Percentiles rank a stretch among this genome's conserved stretches.
These are phyloP conservation scores for Gymnothorax javanicus DNA, from an alignment of 2,797 vertebrate species.

Conservation along the genomic window DNA sequence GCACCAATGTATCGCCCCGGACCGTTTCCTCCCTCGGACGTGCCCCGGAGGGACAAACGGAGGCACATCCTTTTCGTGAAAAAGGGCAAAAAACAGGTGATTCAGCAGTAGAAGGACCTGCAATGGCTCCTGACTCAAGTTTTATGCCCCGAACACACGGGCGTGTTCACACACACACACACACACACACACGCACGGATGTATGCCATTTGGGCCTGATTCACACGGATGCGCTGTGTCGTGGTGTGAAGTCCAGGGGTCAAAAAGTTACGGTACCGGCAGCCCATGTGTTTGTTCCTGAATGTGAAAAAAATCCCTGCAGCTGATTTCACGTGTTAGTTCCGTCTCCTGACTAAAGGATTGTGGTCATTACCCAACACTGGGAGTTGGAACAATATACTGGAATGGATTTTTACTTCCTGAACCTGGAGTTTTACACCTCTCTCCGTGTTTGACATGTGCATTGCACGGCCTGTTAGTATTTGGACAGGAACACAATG, in stretches of 20 bases:
- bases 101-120: conserved; percentile 11
- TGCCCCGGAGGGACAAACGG: conserved; percentile 44
- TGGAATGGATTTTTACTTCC: too few relatives aligned
- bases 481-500: too few relatives aligned
- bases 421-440: too few relatives aligned
- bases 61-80: conserved; percentile 43
- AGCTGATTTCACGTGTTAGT: too few relatives aligned
- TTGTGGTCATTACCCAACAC: too few relatives aligned
- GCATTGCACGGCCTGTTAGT: too few relatives aligned
- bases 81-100: conserved; percentile 31
- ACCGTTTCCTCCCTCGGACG: conserved; percentile 43
- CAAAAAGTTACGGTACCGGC: too few relatives aligned
- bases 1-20: conserved; percentile 31
- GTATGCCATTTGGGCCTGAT: neutral
- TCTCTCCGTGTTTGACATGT: too few relatives aligned
- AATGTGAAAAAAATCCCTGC: too few relatives aligned
- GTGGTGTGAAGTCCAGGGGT: neutral
- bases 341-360: too few relatives aligned
- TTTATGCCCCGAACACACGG: neutral
- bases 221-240: neutral
- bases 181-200: neutral
- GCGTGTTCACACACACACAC: neutral
- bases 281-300: neutral
- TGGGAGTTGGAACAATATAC: too few relatives aligned
- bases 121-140: neutral